Evolutionary conservation across 2,113 vertebrate species (phyloP).

Genomic region (Salvelinus fontinalis): DNA sequence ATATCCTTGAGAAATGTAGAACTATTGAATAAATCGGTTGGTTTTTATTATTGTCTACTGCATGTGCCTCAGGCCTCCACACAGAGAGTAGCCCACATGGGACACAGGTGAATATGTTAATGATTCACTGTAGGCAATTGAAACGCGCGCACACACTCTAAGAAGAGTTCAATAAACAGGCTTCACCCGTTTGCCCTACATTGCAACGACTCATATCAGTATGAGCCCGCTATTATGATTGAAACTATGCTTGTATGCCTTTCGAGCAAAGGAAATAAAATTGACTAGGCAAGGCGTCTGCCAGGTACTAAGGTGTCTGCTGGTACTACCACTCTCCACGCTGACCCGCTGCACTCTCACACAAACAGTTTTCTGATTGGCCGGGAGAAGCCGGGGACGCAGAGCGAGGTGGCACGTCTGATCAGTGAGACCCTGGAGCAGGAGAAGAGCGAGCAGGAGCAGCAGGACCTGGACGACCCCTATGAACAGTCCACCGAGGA

Average conservation of each 20-base stretch:
- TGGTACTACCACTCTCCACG: background rate
- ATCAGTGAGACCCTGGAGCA: slow-evolving; percentile 92
- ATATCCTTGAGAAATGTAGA: background rate
- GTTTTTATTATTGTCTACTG: background rate
- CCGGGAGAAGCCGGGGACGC: slow-evolving; percentile 87
- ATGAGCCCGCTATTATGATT: background rate
- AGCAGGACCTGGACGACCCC: slow-evolving; percentile 78
- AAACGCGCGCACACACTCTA: slow-evolving; percentile 7
- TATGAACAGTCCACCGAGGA: slow-evolving; percentile 82
- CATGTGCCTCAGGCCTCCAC: background rate
- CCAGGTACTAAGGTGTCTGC: background rate
- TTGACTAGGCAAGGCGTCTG: background rate
- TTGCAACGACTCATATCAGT: background rate
- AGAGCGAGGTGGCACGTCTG: slow-evolving; percentile 90
- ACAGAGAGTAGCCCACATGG: background rate
- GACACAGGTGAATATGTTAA: slow-evolving; percentile 21
- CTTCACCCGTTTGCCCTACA: background rate
- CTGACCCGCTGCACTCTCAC: slow-evolving; percentile 17
- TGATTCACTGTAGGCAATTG: slow-evolving; percentile 51
- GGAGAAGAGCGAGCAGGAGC: slow-evolving; percentile 79
- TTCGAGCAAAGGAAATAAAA: slow-evolving; percentile 2
- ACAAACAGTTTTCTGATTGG: slow-evolving; percentile 85
- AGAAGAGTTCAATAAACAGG: background rate
- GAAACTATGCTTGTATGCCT: background rate
- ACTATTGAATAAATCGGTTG: background rate